Evolutionary conservation across 2,888 invertebrate genomes (phyloP), one percentile per base, ranked within the genome.

Genomic region (Sphaerophoria taeniata): DNA sequence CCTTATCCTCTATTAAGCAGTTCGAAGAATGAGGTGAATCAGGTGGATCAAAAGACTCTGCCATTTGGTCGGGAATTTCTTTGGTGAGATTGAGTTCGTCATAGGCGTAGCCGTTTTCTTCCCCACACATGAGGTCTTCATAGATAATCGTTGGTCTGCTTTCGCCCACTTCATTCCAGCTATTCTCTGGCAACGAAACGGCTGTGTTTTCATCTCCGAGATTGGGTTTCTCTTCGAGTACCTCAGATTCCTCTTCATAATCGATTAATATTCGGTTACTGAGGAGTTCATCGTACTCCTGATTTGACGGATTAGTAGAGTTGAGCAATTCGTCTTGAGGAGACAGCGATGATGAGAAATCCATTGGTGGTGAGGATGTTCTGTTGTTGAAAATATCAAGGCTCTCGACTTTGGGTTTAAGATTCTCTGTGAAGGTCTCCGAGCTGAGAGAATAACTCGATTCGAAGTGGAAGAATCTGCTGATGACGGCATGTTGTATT

Each of bases 121-220:
- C 75, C 0, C 69, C 67, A 16, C 80, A 84, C 53, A 84, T 84
- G 2, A 84, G 80, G 43, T 80, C 84, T n/a, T 75, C 67, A 16
- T 80, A 84, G 12, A 76, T 67, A 0, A 67, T 58, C 0, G 70
- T 55, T 39, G 60, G 47, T 5, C 36, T 60, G 4, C 24, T 36
- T n/a, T 14, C 34, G 4, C 16, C 34, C 3, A 65, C 65, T 12
- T 70, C 58, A 34, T 39, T 71, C 81, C 76, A 82, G 16, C 39
- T 58, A 16, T 49, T 72, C 0, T 77, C 53, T 0, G 63, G 5
- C 3, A 39, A n/a, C 0, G 45, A 9, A 6, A 4, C 72, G 6
- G 9, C 43, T 11, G 11, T 34, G 12, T 36, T 34, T 14, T 47
- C 24, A 24, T 24, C 3, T 24, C 78, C 63, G 3, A 34, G 6